Base-by-base conservation (phyloP, 2,113 vertebrate species). In the Mobula birostris region DNA sequence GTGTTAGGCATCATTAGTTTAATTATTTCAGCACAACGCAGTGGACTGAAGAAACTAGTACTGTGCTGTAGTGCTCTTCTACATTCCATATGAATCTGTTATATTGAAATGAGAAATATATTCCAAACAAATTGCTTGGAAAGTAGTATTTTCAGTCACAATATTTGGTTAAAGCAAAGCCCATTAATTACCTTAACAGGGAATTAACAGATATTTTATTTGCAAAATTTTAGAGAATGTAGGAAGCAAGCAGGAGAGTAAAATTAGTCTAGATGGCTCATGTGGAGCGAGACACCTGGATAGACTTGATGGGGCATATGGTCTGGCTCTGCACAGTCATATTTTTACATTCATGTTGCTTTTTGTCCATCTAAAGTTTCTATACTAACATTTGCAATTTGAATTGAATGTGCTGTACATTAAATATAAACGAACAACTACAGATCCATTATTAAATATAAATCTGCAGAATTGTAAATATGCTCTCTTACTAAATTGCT, bases 211-310 rank as follows among this genome's bases (percentile, higher is more conserved):
- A 3, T 88, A 32, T 58, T 48, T 88, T 66, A 32, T 66, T 21
- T 66, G 85, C 4, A n/a, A 2, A 66, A 66, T 32, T 88, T 32
- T 88, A 29, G 66, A 88, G 85, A 15, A n/a, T 66, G 17, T 6
- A 32, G 58, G 15, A 29, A 63, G 85, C 58, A 66, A 66, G 2
- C 58, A 32, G 85, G 29, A 32, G 61, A 88, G 12, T 66, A 17
- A 88, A 63, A 88, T 88, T 63, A 19, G 29, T 17, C 29, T 66
- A 7, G 85, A 88, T 66, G 29, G 58, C 61, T 88, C 61, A 88
- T 32, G 14, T 88, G 61, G 85, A 88, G 85, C n/a, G n/a, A 32
- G 63, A 88, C 85, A 88, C 85, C 61, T 88, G 85, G 85, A 88
- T n/a, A 88, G 85, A 66, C 61, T 32, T 66, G 61, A 66, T 7